These are phyloP conservation scores for Myrmecophaga tridactyla DNA, from an alignment of 2,113 vertebrate genomes.

Conservation along the genomic window DNA sequence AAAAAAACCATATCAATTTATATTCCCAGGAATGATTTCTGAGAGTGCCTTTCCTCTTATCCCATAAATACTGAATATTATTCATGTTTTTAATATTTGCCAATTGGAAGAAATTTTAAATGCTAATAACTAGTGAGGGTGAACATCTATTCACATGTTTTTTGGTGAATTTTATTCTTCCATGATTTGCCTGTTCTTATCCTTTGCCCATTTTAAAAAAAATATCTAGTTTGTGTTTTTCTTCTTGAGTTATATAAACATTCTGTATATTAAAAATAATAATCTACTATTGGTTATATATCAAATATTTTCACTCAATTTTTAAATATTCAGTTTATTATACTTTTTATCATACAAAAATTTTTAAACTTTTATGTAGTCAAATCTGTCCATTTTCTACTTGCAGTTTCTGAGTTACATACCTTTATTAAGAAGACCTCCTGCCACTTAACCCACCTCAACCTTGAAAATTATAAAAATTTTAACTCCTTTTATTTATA, in stretches of 20 bases:
- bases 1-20: neutral
- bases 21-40: neutral
- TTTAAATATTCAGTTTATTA: slow-evolving; percentile 9
- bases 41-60: neutral
- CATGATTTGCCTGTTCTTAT: neutral
- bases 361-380: neutral
- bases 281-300: neutral
- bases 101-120: slow-evolving; percentile 18
- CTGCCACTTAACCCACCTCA: neutral
- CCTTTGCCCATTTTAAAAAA: slow-evolving; percentile 24
- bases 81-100: slow-evolving; percentile 39
- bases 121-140: neutral
- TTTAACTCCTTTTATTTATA: neutral
- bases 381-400: neutral
- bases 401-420: neutral
- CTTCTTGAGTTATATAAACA: slow-evolving; percentile 19
- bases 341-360: neutral
- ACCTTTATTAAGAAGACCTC: neutral
- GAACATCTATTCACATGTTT: neutral
- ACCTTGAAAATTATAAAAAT: slow-evolving; percentile 13
- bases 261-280: slow-evolving; percentile 22
- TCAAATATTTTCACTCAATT: neutral
- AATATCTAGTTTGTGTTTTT: slow-evolving; percentile 17
- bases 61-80: neutral
- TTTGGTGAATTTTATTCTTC: neutral